These are phyloP conservation scores for Otocyon megalotis DNA, from an alignment of 2,113 vertebrate genomes.

Conservation along the genomic window DNA sequence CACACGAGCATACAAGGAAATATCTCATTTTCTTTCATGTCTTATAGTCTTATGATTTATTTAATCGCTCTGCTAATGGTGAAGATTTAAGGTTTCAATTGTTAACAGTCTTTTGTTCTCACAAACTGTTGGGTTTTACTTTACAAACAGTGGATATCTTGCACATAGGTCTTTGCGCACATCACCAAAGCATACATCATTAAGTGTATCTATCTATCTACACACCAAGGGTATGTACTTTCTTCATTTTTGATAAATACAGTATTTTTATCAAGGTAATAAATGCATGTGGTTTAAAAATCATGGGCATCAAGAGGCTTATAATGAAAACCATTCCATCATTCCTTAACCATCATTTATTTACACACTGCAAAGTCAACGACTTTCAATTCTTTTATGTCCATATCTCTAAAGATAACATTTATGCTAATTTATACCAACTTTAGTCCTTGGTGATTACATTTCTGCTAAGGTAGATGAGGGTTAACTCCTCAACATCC, in stretches of 20 bases:
- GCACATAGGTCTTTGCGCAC: not conserved
- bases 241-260: not conserved
- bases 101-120: not conserved
- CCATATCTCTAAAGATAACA: not conserved
- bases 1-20: not conserved
- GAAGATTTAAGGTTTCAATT: not conserved
- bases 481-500: not conserved
- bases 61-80: not conserved
- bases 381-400: not conserved
- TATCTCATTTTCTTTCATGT: not conserved
- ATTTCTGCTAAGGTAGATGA: not conserved
- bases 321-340: not conserved
- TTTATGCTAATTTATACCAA: not conserved
- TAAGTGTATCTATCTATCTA: not conserved
- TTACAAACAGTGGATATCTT: not conserved
- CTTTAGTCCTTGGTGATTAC: not conserved
- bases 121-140: constrained; percentile 9
- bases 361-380: not conserved
- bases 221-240: not conserved
- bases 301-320: not conserved
- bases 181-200: not conserved
- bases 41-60: not conserved
- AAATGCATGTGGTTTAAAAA: not conserved
- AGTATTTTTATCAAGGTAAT: not conserved
- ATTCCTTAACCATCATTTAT: not conserved